These are phyloP conservation scores for Ectobius pallidus DNA, from an alignment of 2,888 invertebrate species.

Conservation along the genomic window DNA sequence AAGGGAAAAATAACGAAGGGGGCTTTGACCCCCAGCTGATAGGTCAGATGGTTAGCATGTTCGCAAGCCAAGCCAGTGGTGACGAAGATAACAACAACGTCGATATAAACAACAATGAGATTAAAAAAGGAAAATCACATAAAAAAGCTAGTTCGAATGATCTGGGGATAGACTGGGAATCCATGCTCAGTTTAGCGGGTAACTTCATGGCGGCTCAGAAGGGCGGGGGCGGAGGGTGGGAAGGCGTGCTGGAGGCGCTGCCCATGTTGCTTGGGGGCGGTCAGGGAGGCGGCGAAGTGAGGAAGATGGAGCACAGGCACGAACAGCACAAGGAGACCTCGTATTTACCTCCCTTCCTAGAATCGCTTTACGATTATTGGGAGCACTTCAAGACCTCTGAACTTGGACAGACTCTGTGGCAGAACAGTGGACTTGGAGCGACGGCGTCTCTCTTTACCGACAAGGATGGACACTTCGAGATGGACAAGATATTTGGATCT, in stretches of 20 bases:
- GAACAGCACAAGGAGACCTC: constrained; percentile 64
- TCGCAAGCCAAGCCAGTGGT: constrained; percentile 52
- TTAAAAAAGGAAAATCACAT: constrained; percentile 5
- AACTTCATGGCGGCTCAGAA: constrained; percentile 45
- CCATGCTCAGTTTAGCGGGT: constrained; percentile 39
- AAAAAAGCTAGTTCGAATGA: constrained; percentile 36
- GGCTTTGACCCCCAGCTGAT: constrained; percentile 64
- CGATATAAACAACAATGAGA: constrained; percentile 41
- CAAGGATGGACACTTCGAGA: constrained; percentile 71
- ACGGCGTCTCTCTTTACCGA: constrained; percentile 73
- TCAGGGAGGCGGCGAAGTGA: not conserved
- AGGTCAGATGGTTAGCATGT: constrained; percentile 64
- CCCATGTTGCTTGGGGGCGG: constrained; percentile 64
- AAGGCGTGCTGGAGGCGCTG: constrained; percentile 60
- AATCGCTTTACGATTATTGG: constrained; percentile 74
- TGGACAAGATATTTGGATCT: constrained; percentile 74
- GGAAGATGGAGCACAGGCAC: not conserved
- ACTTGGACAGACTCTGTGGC: constrained; percentile 72
- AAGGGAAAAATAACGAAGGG: constrained; percentile 48
- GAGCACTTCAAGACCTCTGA: constrained; percentile 81
- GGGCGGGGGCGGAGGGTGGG: constrained; percentile 48
- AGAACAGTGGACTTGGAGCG: constrained; percentile 73
- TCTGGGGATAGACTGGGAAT: constrained; percentile 41
- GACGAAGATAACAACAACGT: constrained; percentile 44
- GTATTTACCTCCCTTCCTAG: constrained; percentile 73